Conservation (phyloP, 1,140 invertebrate genomes). For the Eueides isabella region DNA sequence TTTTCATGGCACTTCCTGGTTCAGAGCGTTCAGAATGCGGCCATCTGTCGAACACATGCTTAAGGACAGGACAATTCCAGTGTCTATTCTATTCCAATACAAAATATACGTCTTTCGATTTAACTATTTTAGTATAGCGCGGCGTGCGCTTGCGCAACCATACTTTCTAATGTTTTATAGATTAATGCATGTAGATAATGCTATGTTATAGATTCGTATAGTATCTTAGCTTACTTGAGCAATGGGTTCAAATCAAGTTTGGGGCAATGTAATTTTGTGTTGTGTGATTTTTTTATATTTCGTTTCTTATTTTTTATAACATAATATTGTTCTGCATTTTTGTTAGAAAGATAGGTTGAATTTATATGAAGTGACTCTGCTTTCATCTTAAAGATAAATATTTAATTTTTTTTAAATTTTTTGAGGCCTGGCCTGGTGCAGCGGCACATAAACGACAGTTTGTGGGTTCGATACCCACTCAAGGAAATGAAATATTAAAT, state of each 20-base stretch:
- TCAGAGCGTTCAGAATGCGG: slow-evolving; percentile 5
- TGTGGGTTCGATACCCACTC: too few species aligned
- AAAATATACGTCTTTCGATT: slow-evolving; percentile 16
- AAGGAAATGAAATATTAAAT: too few species aligned
- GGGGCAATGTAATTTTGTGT: background rate
- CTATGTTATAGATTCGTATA: background rate
- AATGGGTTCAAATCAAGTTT: background rate
- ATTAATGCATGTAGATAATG: background rate
- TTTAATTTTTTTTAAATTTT: too few species aligned
- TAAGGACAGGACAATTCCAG: slow-evolving; percentile 12
- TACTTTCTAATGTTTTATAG: slow-evolving; percentile 6
- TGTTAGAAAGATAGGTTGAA: too few species aligned
- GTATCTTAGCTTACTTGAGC: background rate
- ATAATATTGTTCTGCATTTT: too few species aligned
- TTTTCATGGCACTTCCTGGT: background rate
- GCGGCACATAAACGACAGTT: too few species aligned
- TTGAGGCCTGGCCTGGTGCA: too few species aligned
- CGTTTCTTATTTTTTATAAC: too few species aligned
- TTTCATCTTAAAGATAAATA: too few species aligned
- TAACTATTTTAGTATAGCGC: slow-evolving; percentile 3
- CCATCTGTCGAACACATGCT: slow-evolving; percentile 18
- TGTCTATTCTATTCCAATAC: slow-evolving; percentile 22
- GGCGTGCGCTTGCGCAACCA: slow-evolving; percentile 1
- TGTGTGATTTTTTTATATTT: too few species aligned
- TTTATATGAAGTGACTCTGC: too few species aligned